phyloP scores from a whole-genome alignment of 2,113 vertebrate species.

The Lepus timidus region DNA sequence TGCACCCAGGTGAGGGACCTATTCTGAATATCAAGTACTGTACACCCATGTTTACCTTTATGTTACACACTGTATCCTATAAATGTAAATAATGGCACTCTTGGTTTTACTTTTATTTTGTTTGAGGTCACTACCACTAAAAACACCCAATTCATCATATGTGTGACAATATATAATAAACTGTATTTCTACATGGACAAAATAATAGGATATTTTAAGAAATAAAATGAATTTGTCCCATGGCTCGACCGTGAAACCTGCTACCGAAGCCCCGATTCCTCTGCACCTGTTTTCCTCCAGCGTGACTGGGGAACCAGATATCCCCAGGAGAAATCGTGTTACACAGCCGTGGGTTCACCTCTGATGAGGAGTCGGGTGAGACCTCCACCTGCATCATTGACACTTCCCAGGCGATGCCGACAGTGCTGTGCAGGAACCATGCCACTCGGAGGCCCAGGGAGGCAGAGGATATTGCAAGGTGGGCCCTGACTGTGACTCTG shows the following conservation, averaged over 20 bases:
- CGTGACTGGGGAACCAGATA: not conserved
- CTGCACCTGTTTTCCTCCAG: not conserved
- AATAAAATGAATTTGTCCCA: not conserved
- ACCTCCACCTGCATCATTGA: not conserved
- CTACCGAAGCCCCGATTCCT: not conserved
- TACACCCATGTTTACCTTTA: not conserved
- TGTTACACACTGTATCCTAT: not conserved
- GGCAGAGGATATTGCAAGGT: not conserved
- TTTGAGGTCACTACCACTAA: not conserved
- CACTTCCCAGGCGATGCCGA: rapidly evolving
- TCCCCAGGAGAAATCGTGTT: not conserved
- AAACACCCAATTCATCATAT: not conserved
- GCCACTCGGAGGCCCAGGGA: rapidly evolving
- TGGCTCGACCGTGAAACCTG: not conserved
- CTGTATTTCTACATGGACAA: not conserved
- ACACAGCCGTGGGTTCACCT: too few species aligned
- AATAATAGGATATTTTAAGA: not conserved
- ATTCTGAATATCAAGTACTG: conserved; percentile 33
- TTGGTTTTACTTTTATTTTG: not conserved
- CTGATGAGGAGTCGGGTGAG: too few species aligned
- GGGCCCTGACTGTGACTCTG: not conserved
- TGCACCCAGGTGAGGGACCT: too few species aligned
- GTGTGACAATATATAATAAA: not conserved
- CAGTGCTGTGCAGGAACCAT: not conserved
- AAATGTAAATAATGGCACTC: not conserved